Percentiles rank a stretch among this genome's conserved stretches.
phyloP scores from a whole-genome alignment of 2,888 invertebrate genomes.

The Ormyrus nitidulus region DNA sequence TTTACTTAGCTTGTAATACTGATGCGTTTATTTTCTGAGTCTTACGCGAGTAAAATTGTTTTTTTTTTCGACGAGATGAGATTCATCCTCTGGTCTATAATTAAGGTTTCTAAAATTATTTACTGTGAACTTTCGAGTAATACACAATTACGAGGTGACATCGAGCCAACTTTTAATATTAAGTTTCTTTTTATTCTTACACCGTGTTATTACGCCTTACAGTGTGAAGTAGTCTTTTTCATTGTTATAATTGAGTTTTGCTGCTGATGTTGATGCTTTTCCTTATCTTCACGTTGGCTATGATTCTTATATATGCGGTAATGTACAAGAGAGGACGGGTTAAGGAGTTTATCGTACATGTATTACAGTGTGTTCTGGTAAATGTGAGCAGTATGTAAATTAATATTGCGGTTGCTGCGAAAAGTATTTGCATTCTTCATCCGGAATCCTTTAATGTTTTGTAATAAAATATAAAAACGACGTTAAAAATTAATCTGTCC shows the following conservation, averaged over 20 bases:
- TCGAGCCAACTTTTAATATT: conserved; percentile 40
- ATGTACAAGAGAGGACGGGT: conserved; percentile 52
- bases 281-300: neutral
- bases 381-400: neutral
- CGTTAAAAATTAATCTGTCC: too few species aligned
- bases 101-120: conserved; percentile 45
- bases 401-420: too few species aligned
- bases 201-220: conserved; percentile 40
- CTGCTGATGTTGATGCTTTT: too few species aligned
- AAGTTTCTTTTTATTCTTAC: conserved; percentile 47
- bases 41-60: neutral
- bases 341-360: conserved; percentile 45
- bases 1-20: conserved; percentile 41
- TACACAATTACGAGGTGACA: conserved; percentile 42
- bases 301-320: conserved; percentile 14
- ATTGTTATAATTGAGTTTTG: conserved; percentile 8
- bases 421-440: too few species aligned
- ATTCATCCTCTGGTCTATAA: neutral
- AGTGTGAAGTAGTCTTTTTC: conserved; percentile 19
- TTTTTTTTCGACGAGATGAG: neutral
- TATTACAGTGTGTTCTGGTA: conserved; percentile 20
- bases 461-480: too few species aligned
- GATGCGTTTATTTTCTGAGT: conserved; percentile 18
- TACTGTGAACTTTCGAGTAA: conserved; percentile 50
- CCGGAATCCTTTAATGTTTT: too few species aligned